Evolutionary conservation across 1,140 invertebrate species (phyloP), one percentile per base, ranked within the genome.

Genomic region (Diprion similis): DNA sequence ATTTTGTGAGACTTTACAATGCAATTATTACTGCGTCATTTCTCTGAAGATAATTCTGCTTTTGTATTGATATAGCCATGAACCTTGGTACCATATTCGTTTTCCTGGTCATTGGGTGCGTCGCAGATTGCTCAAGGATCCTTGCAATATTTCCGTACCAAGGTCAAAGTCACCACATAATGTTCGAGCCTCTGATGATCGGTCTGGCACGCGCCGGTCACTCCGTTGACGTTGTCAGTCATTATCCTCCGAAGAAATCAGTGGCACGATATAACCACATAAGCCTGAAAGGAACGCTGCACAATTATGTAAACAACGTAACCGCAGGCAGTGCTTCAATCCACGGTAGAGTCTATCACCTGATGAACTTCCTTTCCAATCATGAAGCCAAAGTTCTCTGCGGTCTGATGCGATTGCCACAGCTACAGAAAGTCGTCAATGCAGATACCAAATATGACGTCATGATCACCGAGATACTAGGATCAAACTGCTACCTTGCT

Each of bases 141-240:
- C 80, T 90, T 47, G 84, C 79, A 15, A 78, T 90, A 19, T 86
- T 87, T 73, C 87, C 89, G 37, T 82, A 84, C 15, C 86, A 87
- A 47, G 85, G 82, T 0, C 76, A 75, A 9, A 89, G 89, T 78
- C 89, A 90, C 79, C 85, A 88, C 74, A 79, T 87, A 46, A 83
- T 89, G 46, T 88, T 89, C 73, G 78, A 85, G 71, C 81, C 87
- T 15, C 37, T 90, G 7, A 85, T 84, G 15, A 80, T 82, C 72
- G 87, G 86, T 68, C 78, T 91, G 45, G 83, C 81, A 0, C 85
- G 81, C 47, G 78, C 84, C 67, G 90, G 89, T 13, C 90, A 91
- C 77, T 81, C 89, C 72, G 79, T 91, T 0, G 83, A 85, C 1
- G 81, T 83, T 0, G 75, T 83, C 48, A 84, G 81, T 0, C 78